Percentiles rank a stretch among this genome's conserved stretches.
Evolutionary conservation across 2,797 vertebrate species (phyloP).

Genomic region (Mormyrus hasselquistii): DNA sequence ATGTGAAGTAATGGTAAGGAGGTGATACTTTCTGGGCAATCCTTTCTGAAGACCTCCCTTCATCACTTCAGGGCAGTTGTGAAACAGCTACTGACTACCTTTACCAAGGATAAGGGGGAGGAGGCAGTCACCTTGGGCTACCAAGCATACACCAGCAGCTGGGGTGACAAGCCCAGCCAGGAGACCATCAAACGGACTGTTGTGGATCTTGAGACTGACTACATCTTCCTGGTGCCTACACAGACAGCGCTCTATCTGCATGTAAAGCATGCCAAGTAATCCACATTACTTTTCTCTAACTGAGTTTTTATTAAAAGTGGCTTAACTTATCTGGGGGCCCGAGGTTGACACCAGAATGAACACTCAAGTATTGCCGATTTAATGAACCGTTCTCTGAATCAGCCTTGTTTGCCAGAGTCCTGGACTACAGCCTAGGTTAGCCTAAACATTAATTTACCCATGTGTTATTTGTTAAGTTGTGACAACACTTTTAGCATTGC

Average conservation of each 20-base stretch:
- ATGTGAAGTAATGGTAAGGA: not conserved
- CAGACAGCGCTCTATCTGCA: slow-evolving; percentile 73
- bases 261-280: slow-evolving; percentile 66
- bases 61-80: slow-evolving; percentile 57
- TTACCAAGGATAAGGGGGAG: slow-evolving; percentile 61
- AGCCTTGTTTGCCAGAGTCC: not conserved
- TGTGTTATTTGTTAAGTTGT: not conserved
- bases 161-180: slow-evolving; percentile 55
- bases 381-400: not conserved
- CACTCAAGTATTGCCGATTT: not conserved
- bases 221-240: slow-evolving; percentile 78
- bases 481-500: not conserved
- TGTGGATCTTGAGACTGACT: slow-evolving; percentile 71
- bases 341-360: not conserved
- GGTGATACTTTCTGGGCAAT: not conserved
- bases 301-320: not conserved
- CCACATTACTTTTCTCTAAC: not conserved
- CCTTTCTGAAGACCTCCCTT: not conserved
- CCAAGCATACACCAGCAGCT: slow-evolving; percentile 60
- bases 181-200: slow-evolving; percentile 72
- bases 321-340: not conserved
- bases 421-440: not conserved
- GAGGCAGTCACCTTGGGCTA: slow-evolving; percentile 51
- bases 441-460: not conserved
- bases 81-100: slow-evolving; percentile 54